Base-by-base conservation (phyloP, 2,113 vertebrate species). In the Macrotus californicus region DNA sequence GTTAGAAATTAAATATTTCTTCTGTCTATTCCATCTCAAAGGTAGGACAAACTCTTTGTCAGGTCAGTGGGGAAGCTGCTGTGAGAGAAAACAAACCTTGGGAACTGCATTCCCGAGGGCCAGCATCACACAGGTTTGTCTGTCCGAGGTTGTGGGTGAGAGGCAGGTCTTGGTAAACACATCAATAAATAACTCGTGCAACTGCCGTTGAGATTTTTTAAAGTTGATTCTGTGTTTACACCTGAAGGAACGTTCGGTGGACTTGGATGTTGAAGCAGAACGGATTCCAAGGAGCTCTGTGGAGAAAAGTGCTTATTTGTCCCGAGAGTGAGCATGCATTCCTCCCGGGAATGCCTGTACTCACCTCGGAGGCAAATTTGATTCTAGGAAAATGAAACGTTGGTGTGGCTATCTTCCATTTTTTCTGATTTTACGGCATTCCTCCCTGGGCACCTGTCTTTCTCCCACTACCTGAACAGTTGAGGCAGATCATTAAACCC, bases 161-260 rank as follows among this genome's bases (percentile, higher is more conserved):
- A 9, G 19, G 7, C 70, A 21, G 22, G 11, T n/a, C 54, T 48
- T 36, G n/a, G 31, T 22, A 56, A 22, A 21, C 22, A 22, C 21
- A 22, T 92, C 87, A 96, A 83, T 96, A 59, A 94, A 34, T 96
- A 89, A 92, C 56, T 89, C 34, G 72, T 41, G n/a, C 10, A 73
- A n/a, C 67, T 34, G 84, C 89, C 59, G 56, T 67, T 73, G 52
- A 85, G 12, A n/a, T 24, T 54, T 94, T 86, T 43, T 6, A 21
- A 93, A 67, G 46, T 52, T 67, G 73, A 92, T 6, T 73, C 82
- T 72, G 39, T 77, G 34, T 92, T 79, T 73, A 26, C 61, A 34
- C 59, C 84, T 96, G 61, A 69, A 89, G 69, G 52, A 88, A 90
- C n/a, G 50, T 59, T 14, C 26, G 34, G 54, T 72, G 59, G 84